Conservation (phyloP, 53 echinoderm and acorn worm species). For the Temnopleurus reevesii region DNA sequence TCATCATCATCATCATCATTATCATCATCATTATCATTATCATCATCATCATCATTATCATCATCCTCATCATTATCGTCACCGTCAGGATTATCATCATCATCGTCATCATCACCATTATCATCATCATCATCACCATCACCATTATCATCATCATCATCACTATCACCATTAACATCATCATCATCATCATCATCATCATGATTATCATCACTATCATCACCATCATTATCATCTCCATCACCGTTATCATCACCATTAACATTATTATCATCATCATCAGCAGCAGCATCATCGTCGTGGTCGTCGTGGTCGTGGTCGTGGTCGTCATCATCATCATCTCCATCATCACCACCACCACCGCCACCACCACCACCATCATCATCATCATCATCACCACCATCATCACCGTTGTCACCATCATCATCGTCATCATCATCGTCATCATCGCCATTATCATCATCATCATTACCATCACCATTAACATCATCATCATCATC, state of each 20-base stretch:
- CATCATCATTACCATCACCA: conserved; percentile 29
- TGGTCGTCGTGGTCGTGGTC: neutral
- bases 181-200: neutral
- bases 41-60: neutral
- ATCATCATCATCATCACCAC: neutral
- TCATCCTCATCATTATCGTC: no score
- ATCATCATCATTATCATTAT: neutral
- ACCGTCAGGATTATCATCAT: no score
- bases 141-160: conserved; percentile 27
- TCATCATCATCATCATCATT: conserved; percentile 27
- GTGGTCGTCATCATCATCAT: conserved; percentile 9
- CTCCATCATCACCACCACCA: neutral
- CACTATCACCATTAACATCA: neutral
- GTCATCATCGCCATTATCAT: conserved; percentile 24
- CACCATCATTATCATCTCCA: neutral
- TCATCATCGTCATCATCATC: conserved; percentile 49
- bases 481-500: neutral
- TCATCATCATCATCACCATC: conserved; percentile 40
- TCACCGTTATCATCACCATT: neutral
- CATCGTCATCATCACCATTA: conserved; percentile 60
- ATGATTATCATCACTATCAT: neutral
- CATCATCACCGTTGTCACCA: conserved; percentile 28
- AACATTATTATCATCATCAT: no score
- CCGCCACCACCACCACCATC: neutral
- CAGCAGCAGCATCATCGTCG: no score